Evolutionary conservation across 1,140 invertebrate species (phyloP), one percentile per base, ranked within the genome.

Genomic region (Achatina immaculata): DNA sequence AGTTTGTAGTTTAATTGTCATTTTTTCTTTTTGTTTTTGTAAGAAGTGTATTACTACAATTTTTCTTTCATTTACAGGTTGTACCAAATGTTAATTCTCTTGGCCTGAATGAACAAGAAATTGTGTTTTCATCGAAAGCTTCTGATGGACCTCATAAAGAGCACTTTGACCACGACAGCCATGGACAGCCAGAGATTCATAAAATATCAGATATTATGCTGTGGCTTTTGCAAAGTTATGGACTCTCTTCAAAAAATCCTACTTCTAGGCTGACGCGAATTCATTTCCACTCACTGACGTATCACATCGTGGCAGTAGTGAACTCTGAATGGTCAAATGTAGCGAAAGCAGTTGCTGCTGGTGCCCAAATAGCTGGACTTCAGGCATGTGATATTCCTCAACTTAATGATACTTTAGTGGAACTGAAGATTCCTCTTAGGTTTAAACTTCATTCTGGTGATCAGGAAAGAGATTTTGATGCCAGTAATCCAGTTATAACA

Each of bases 201-300:
- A 87, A 90, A 87, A 89, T 92, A 40, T 88, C 90, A 45, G 92
- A 92, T 73, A 92, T 92, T 83, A 85, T 92, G 7, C 81, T 90
- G 62, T 92, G 92, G 91, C 68, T 92, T 16, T 77, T 92, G 40
- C 84, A 86, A 40, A 91, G 82, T 28, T 92, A 86, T 83, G 92
- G 92, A 16, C 84, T 89, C 78, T 89, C 89, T 11, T 82, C 89
- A 72, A 80, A 84, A 31, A 87, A 83, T 40, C 87, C 86, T 21
- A 83, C 86, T 4, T 87, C 88, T 6, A 84, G 90, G 48, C 86
- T 93, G 28, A 91, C 92, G 9, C 83, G 92, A 71, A 89, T 93
- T 48, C 92, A 93, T 84, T 92, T 92, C 80, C 92, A 92, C 81
- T 92, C 89, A 28, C 85, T 93, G n/a, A 92, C 91, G 19, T 93